phyloP scores from a whole-genome alignment of 2,888 invertebrate species.

The Serrognathus titanus region DNA sequence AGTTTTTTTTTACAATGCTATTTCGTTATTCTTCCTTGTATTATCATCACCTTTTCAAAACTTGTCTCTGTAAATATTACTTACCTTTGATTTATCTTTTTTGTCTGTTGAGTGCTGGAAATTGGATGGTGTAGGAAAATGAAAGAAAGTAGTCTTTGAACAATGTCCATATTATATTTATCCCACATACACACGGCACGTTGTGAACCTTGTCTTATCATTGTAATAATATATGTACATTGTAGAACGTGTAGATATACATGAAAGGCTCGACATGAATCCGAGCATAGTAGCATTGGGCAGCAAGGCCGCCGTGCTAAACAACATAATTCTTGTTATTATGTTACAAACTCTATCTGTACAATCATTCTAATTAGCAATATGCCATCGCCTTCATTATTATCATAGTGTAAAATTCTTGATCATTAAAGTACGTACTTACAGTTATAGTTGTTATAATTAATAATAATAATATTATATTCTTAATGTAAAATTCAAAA shows the following conservation, averaged over 20 bases:
- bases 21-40: too few relatives aligned
- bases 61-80: too few relatives aligned
- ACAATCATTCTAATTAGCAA: conserved; percentile 48
- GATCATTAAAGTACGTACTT: conserved; percentile 52
- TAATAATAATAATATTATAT: conserved; percentile 47
- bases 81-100: background rate
- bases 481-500: conserved; percentile 52
- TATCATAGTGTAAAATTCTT: conserved; percentile 53
- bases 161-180: conserved; percentile 85
- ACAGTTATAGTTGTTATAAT: conserved; percentile 46
- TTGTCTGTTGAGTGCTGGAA: background rate
- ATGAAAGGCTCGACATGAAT: conserved; percentile 57
- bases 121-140: conserved; percentile 30
- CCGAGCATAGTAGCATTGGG: conserved; percentile 38
- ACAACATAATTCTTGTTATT: conserved; percentile 47
- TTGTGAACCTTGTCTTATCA: conserved; percentile 86
- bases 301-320: conserved; percentile 35
- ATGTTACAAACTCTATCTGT: conserved; percentile 53
- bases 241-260: conserved; percentile 67
- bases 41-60: too few relatives aligned
- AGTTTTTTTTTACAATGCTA: too few relatives aligned
- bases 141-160: conserved; percentile 67
- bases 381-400: conserved; percentile 47
- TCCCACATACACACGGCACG: conserved; percentile 88
- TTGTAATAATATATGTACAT: conserved; percentile 73